Percentiles rank a stretch among this genome's conserved stretches.
Evolutionary conservation across 2,113 vertebrate genomes (phyloP).

Genomic region (Glaucidium brasilianum): DNA sequence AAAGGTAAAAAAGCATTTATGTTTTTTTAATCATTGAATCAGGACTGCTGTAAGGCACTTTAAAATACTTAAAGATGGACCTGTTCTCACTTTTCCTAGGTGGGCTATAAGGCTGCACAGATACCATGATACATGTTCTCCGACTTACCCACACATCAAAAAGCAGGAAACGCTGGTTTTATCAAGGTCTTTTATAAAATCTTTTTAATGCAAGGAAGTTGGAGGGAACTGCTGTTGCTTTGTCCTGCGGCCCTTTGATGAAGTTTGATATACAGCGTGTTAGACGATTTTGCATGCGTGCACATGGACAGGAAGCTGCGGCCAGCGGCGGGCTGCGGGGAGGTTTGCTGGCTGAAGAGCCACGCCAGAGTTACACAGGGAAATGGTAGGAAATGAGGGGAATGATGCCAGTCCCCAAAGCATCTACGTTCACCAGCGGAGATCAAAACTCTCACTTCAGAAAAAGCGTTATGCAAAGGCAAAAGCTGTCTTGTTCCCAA

Average conservation of each 20-base stretch:
- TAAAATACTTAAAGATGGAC: neutral
- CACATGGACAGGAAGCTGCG: conserved; percentile 68
- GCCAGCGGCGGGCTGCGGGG: neutral
- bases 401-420: neutral
- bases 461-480: neutral
- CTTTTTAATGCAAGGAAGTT: conserved; percentile 55
- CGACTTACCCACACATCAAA: conserved; percentile 57
- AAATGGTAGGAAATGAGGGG: conserved; percentile 20
- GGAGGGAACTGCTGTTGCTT: conserved; percentile 56
- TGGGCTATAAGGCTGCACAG: neutral
- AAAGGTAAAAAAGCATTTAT: neutral
- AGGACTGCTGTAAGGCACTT: neutral
- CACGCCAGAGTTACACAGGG: neutral
- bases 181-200: conserved; percentile 67
- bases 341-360: neutral
- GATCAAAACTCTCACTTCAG: neutral
- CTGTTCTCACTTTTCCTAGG: neutral
- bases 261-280: conserved; percentile 19
- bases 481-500: neutral
- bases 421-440: accelerated
- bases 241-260: conserved; percentile 57
- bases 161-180: conserved; percentile 74
- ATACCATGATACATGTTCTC: neutral
- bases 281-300: neutral
- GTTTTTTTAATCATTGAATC: neutral